Evolutionary conservation across 2,113 vertebrate genomes (phyloP).

Genomic region (Coryphaenoides rupestris): DNA sequence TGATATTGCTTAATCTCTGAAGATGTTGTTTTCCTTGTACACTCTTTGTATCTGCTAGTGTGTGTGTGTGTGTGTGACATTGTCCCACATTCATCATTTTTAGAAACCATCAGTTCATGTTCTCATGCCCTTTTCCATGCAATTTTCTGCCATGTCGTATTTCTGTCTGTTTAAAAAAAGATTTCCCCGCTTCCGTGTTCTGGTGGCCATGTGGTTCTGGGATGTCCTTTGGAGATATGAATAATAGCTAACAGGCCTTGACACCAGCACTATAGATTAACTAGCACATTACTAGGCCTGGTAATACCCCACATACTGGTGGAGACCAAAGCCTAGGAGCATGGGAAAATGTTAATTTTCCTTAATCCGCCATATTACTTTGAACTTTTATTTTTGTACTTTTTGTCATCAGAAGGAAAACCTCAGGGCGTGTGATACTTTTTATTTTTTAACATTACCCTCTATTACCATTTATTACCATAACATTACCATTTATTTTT

Average conservation of each 20-base stretch:
- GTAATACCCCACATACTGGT: conserved; percentile 40
- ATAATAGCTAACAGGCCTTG: conserved; percentile 30
- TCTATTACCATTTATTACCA: too few relatives aligned
- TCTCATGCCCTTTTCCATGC: conserved; percentile 19
- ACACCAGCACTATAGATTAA: conserved; percentile 36
- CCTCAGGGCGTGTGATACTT: too few relatives aligned
- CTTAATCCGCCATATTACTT: too few relatives aligned
- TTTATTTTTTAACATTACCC: too few relatives aligned
- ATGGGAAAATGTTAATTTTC: conserved; percentile 37
- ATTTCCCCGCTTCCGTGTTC: conserved; percentile 19
- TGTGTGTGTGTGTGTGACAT: conserved; percentile 1
- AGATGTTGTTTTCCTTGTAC: conserved; percentile 38
- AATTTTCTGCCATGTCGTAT: not conserved
- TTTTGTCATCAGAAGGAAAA: too few relatives aligned
- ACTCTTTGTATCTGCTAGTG: conserved; percentile 22
- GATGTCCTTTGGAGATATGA: conserved; percentile 16
- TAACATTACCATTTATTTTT: too few relatives aligned
- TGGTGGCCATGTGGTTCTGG: conserved; percentile 24
- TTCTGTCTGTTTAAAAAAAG: conserved; percentile 28
- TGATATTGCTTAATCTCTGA: conserved; percentile 61
- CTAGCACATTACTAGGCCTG: conserved; percentile 12
- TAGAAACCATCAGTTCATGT: conserved; percentile 29
- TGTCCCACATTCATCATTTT: conserved; percentile 18
- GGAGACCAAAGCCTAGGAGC: conserved; percentile 26
- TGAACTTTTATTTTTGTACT: too few relatives aligned